Base-by-base conservation (phyloP, 2,888 invertebrate species). In the Stenotaenia linearis region DNA sequence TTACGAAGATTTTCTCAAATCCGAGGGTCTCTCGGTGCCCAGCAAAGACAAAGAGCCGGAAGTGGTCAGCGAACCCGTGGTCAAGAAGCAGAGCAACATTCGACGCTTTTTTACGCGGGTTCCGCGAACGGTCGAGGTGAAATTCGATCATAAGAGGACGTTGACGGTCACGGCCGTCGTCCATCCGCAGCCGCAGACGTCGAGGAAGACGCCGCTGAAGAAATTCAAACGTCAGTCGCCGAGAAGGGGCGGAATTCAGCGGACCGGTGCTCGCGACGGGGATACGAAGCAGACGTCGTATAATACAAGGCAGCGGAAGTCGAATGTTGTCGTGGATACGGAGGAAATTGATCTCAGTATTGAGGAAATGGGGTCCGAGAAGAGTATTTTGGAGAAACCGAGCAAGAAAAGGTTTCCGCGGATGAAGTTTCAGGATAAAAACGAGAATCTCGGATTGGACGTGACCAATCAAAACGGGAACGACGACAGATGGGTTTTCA, bases 1-100 rank as follows among this genome's bases (percentile, higher is more conserved):
- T 35, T 78, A 78, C 74, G 78, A 78, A 23, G 78, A 78, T 18
- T 78, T 78, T 35, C n/a, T 78, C 2, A 78, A 78, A 37, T 78
- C 78, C n/a, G 74, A 78, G 61, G 78, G 74, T 15, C 10, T 74
- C n/a, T 78, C 78, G 21, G 40, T 69, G 10, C 32, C 61, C 15
- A 40, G 35, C 21, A 78, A 78, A 69, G 69, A 78, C 23, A 32
- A 61, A 35, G 37, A 32, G 10, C 21, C 78, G 10, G 69, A 23
- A 35, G 18, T 15, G 0, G 30, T 35, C 10, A 35, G 5, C 5
- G 78, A 78, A 74, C 69, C 74, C 12, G 69, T 74, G 1, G 56
- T 78, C 5, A 78, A 78, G 21, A 78, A 78, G n/a, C 78, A 78
- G 37, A 78, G 78, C 35, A 74, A 74, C 21, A 78, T 78, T 1